Evolutionary conservation across 1,140 invertebrate genomes (phyloP), one percentile per base, ranked within the genome.

Genomic region (Lineus longissimus): DNA sequence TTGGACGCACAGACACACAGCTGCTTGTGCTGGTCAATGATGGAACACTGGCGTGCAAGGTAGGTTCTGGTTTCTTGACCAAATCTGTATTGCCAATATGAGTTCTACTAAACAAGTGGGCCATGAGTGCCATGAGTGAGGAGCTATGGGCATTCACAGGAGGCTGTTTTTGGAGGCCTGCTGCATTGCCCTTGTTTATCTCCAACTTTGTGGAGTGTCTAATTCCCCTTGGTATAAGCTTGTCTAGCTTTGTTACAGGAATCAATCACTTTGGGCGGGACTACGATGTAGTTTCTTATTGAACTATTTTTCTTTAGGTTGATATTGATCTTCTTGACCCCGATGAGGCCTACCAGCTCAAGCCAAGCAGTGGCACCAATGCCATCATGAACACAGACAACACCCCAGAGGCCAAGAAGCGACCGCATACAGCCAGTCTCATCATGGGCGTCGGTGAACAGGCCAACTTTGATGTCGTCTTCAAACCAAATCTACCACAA

Each of bases 1-100:
- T 82, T 36, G 75, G 77, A 23, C 57, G 70, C 25, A 64, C 64
- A 29, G 70, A 81, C 43, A 67, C 65, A 36, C 70, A 79, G 36
- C 78, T 76, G 41, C 60, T 83, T 33, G 69, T 76, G 15, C 61
- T 83, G 29, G 25, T 70, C 1, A 83, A 83, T 73, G 80, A 83
- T 63, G 78, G 79, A 6, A 77, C 75, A 59, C 72, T 82, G 55
- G 74, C 80, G 7, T 76, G 80, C 71, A 81, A 81, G 70, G 79
- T 82, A 58, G 27, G n/a, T 51, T 27, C 6, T 23, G n/a, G n/a
- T n/a, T n/a, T n/a, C n/a, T n/a, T n/a, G n/a, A n/a, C n/a, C n/a
- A n/a, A n/a, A n/a, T n/a, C n/a, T n/a, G n/a, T n/a, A n/a, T n/a
- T n/a, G n/a, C n/a, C n/a, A n/a, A n/a, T n/a, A n/a, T n/a, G n/a